Conservation (phyloP, 2,888 invertebrate species). For the Chirona hameri region DNA sequence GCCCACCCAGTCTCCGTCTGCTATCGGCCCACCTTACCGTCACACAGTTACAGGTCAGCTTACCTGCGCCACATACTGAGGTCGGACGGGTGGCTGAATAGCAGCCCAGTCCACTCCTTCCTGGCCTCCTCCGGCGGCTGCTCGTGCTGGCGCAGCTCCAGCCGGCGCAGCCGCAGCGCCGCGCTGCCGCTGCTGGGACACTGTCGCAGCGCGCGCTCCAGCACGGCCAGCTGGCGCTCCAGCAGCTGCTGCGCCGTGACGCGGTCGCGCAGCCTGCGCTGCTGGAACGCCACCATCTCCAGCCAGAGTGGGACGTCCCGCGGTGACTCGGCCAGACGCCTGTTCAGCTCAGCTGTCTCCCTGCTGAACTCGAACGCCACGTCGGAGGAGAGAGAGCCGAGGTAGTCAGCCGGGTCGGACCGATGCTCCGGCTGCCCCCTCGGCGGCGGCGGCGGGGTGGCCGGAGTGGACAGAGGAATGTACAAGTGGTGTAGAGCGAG, state of each 20-base stretch:
- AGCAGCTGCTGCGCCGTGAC: neutral
- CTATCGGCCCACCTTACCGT: too few species aligned
- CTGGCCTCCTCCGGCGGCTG: neutral
- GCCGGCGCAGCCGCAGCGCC: neutral
- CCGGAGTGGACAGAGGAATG: neutral
- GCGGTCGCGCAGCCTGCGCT: neutral
- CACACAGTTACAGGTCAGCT: too few species aligned
- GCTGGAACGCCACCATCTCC: neutral
- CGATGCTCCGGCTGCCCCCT: too few species aligned
- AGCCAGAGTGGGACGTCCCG: neutral
- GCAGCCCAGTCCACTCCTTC: neutral
- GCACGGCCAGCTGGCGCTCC: neutral
- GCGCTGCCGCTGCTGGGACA: neutral
- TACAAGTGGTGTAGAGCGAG: neutral
- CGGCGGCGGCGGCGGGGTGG: neutral
- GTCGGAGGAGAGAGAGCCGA: neutral
- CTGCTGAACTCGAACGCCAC: neutral
- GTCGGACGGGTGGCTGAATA: neutral
- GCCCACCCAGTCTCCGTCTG: too few species aligned
- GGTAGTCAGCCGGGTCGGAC: neutral
- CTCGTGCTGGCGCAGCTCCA: neutral
- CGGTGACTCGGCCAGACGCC: neutral
- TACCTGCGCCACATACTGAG: neutral
- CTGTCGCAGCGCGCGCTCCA: neutral
- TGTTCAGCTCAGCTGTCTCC: neutral